Conservation (phyloP, 1,140 invertebrate genomes). For the Bombus turneri region DNA sequence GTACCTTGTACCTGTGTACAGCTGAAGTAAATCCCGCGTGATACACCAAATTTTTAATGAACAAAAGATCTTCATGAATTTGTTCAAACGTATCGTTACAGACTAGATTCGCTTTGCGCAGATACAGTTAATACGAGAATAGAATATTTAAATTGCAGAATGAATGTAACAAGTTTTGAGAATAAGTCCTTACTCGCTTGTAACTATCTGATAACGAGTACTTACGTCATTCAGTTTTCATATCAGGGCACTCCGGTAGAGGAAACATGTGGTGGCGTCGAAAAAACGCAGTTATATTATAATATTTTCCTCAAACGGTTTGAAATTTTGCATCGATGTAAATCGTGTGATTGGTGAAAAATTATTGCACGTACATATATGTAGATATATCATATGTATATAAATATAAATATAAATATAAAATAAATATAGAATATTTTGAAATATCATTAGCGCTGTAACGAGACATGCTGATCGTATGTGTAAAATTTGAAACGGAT, state of each 20-base stretch:
- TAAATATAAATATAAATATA: too few species aligned
- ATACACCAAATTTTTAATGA: too few species aligned
- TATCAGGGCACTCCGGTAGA: not conserved
- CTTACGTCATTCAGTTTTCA: slow-evolving; percentile 12
- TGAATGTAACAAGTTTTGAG: not conserved
- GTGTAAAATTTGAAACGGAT: too few species aligned
- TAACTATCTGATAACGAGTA: slow-evolving; percentile 3
- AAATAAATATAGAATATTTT: too few species aligned
- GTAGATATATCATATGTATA: too few species aligned
- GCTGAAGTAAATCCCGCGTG: too few species aligned
- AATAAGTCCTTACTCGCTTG: not conserved
- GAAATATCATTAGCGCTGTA: too few species aligned
- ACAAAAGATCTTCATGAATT: too few species aligned
- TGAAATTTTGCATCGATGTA: not conserved
- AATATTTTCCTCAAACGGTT: not conserved
- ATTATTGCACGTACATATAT: not conserved
- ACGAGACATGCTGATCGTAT: too few species aligned
- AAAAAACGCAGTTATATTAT: not conserved
- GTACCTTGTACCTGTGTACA: too few species aligned
- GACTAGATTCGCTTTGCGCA: not conserved
- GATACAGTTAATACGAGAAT: too few species aligned
- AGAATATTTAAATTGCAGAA: not conserved
- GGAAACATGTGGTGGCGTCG: not conserved
- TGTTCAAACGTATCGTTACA: not conserved
- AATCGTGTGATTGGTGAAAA: not conserved